These are phyloP conservation scores for Lamproptera curius DNA, from an alignment of 2,888 invertebrate species.

Conservation along the genomic window DNA sequence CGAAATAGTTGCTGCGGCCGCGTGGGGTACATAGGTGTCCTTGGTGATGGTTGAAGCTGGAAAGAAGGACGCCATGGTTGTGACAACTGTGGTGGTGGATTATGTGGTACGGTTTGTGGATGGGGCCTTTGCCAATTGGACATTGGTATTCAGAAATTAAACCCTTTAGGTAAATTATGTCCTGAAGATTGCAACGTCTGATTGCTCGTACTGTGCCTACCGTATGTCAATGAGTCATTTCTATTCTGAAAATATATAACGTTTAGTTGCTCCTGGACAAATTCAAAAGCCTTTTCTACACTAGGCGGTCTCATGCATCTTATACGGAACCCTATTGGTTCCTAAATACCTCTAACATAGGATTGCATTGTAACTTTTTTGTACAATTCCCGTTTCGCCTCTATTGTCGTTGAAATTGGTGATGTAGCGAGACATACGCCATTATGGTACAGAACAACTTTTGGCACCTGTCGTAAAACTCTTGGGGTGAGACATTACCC, in stretches of 20 bases:
- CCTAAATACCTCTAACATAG: neutral
- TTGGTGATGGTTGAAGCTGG: neutral
- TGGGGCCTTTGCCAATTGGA: neutral
- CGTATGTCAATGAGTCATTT: neutral
- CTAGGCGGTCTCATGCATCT: constrained; percentile 1
- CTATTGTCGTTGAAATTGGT: neutral
- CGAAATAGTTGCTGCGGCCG: neutral
- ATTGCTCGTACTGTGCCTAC: neutral
- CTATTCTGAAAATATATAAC: neutral
- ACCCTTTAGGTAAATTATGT: neutral
- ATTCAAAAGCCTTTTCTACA: constrained; percentile 2
- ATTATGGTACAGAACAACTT: neutral
- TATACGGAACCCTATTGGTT: neutral
- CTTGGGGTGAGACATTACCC: neutral
- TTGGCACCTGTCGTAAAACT: neutral
- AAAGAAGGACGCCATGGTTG: neutral
- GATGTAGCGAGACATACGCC: neutral
- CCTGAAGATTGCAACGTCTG: neutral
- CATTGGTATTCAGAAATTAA: neutral
- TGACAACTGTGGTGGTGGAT: neutral
- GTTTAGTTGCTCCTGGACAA: constrained; percentile 1
- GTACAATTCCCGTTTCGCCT: neutral
- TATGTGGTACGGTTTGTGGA: neutral
- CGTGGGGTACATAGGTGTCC: neutral
- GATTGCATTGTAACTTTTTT: too few species aligned